A percentile compares a stretch with the other conserved stretches of the same genome.
phyloP scores from a whole-genome alignment of 1,140 invertebrate genomes.

The Ceratosolen solmsi region DNA sequence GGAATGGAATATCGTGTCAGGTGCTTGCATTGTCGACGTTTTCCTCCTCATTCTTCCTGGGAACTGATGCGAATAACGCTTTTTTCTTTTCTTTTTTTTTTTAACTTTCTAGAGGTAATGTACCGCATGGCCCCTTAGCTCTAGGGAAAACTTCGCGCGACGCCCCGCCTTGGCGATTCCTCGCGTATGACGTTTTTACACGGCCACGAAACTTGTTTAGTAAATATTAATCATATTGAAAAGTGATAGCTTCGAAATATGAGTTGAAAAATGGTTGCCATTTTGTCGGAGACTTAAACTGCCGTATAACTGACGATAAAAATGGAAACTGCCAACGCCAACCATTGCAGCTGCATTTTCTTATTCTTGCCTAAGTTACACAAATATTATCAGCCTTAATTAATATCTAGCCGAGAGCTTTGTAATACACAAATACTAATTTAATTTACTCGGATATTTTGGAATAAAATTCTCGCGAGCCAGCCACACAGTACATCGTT shows the following conservation, averaged over 20 bases:
- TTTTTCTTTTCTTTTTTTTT: too few relatives aligned
- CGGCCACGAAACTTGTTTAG: not conserved
- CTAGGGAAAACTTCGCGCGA: not conserved
- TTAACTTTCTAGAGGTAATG: not conserved
- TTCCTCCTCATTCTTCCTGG: not conserved
- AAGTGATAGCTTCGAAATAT: not conserved
- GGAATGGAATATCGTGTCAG: constrained; percentile 8
- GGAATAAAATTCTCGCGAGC: not conserved
- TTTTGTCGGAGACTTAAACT: too few relatives aligned
- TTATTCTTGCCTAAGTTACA: too few relatives aligned
- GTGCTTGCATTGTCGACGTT: constrained; percentile 12
- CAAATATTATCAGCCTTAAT: too few relatives aligned
- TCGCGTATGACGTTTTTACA: not conserved
- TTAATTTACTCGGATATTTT: not conserved
- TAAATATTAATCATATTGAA: not conserved
- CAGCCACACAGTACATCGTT: not conserved
- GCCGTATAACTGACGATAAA: too few relatives aligned
- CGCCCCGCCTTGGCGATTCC: too few relatives aligned
- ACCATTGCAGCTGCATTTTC: too few relatives aligned
- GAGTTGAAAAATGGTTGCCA: too few relatives aligned
- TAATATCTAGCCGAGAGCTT: too few relatives aligned
- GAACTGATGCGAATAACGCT: constrained; percentile 19
- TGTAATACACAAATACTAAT: not conserved
- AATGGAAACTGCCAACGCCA: too few relatives aligned
- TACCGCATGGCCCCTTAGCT: not conserved